phyloP scores from a whole-genome alignment of 1,140 invertebrate genomes.

The Rhizoglyphus robini region DNA sequence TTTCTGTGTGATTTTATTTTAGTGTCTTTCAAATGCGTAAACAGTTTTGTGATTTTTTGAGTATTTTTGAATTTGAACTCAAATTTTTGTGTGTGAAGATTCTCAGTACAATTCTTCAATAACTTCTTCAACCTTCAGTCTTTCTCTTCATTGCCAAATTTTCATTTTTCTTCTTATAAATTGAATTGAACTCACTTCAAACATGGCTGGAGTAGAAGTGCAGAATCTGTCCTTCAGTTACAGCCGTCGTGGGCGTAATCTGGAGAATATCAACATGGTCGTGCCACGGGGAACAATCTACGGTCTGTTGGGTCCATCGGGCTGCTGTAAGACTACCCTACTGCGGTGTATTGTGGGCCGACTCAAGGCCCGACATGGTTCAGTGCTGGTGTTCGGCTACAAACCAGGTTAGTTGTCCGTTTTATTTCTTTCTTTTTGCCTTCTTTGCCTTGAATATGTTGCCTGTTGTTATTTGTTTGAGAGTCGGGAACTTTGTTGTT shows the following conservation, averaged over 20 bases:
- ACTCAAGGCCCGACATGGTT: conserved; percentile 16
- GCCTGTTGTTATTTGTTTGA: neutral
- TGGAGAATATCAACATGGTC: conserved; percentile 22
- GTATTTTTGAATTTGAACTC: too few species aligned
- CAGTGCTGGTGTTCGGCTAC: conserved; percentile 19
- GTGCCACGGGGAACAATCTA: conserved; percentile 22
- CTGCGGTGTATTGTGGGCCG: conserved; percentile 25
- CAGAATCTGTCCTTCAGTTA: conserved; percentile 16
- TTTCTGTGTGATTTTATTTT: too few species aligned
- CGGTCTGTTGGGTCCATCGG: conserved; percentile 30
- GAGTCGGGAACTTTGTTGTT: neutral
- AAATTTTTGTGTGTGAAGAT: too few species aligned
- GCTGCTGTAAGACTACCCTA: conserved; percentile 25
- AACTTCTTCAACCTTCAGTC: too few species aligned
- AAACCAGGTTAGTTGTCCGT: conserved; percentile 18
- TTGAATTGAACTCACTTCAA: neutral
- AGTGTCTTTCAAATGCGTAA: too few species aligned
- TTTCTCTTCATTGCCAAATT: too few species aligned
- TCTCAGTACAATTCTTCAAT: too few species aligned
- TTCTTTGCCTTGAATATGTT: neutral
- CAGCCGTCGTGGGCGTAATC: conserved; percentile 1
- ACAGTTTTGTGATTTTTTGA: too few species aligned
- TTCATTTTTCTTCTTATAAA: conserved; percentile 5
- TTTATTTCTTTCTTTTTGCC: neutral
- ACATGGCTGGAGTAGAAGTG: neutral